These are phyloP conservation scores for Molanna angustata DNA, from an alignment of 2,888 invertebrate genomes.

Conservation along the genomic window DNA sequence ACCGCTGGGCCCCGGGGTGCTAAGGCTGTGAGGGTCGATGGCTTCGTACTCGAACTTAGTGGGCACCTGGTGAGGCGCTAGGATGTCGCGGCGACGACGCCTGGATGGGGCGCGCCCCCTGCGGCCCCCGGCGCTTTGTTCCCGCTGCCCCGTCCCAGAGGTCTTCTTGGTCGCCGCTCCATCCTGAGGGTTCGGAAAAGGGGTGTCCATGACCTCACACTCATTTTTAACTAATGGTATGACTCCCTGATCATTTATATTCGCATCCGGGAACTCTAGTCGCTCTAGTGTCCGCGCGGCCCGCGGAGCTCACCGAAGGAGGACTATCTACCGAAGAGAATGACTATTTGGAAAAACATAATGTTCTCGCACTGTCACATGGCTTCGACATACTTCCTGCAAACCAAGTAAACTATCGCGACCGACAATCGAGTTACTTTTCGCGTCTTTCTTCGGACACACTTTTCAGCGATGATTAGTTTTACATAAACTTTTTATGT, in stretches of 20 bases:
- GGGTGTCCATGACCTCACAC: conserved; percentile 54
- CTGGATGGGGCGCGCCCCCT: conserved; percentile 44
- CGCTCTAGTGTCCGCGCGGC: conserved; percentile 2
- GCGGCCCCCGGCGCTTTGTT: conserved; percentile 40
- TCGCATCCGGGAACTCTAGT: conserved; percentile 2
- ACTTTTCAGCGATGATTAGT: too few species aligned
- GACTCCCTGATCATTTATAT: conserved; percentile 23
- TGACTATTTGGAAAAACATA: conserved; percentile 23
- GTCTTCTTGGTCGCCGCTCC: conserved; percentile 44
- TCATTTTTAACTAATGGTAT: conserved; percentile 45
- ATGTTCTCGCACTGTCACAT: conserved; percentile 21
- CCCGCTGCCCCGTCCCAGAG: conserved; percentile 41
- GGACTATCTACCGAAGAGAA: conserved; percentile 10
- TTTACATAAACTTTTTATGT: conserved; percentile 11
- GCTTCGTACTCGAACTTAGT: conserved; percentile 51
- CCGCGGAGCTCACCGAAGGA: background rate
- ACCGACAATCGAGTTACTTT: conserved; percentile 11
- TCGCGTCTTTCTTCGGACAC: too few species aligned
- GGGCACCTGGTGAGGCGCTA: conserved; percentile 48
- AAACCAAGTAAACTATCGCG: conserved; percentile 16
- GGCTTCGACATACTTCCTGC: conserved; percentile 16
- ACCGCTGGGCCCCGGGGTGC: conserved; percentile 50
- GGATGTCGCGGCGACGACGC: conserved; percentile 39
- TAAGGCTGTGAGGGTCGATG: conserved; percentile 37
- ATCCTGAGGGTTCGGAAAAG: conserved; percentile 56